Evolutionary conservation across 2,113 vertebrate species (phyloP).

Genomic region (Rhipidura dahli): DNA sequence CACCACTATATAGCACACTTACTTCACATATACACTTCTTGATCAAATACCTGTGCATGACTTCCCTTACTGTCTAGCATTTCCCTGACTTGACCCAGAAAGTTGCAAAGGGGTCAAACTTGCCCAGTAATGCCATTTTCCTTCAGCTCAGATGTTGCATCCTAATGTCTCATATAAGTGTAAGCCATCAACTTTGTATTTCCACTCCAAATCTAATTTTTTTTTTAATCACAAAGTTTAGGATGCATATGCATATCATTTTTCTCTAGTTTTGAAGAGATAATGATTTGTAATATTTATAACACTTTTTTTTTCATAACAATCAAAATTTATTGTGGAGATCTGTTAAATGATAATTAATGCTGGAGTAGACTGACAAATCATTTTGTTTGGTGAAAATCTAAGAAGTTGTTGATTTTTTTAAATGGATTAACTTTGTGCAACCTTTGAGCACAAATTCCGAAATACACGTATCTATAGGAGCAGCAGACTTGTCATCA

Average conservation of each 20-base stretch:
- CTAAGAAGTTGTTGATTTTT: neutral
- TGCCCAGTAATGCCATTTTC: neutral
- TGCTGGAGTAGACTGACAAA: neutral
- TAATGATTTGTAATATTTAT: neutral
- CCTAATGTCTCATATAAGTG: neutral
- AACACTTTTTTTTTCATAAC: neutral
- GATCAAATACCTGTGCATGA: neutral
- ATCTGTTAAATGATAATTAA: neutral
- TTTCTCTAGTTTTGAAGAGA: neutral
- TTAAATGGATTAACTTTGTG: neutral
- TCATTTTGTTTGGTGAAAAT: neutral
- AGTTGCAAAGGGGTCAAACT: neutral
- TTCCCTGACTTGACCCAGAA: neutral
- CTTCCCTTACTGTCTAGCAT: neutral
- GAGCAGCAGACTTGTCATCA: slow-evolving; percentile 23
- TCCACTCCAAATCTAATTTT: neutral
- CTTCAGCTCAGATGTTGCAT: neutral
- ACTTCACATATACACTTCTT: neutral
- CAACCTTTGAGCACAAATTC: neutral
- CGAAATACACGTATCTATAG: neutral
- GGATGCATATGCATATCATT: fast-evolving
- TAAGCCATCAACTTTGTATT: neutral
- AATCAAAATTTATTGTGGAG: neutral
- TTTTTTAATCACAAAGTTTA: neutral
- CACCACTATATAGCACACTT: neutral